Evolutionary conservation across 2,888 invertebrate genomes (phyloP), one percentile per base, ranked within the genome.

Genomic region (Vesta saturnalis): DNA sequence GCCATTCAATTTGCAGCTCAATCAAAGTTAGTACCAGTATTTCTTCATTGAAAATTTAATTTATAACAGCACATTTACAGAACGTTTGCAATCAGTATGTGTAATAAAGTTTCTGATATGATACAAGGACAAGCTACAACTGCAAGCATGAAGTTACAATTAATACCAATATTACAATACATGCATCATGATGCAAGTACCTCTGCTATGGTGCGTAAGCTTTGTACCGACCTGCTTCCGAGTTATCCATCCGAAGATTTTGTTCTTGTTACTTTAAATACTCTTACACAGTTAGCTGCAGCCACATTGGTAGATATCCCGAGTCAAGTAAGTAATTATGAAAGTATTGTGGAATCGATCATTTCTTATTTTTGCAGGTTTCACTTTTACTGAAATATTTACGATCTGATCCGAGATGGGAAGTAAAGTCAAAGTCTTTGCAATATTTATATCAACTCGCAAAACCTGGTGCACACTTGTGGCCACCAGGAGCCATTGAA

Each of bases 71-170:
- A 18, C 16, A 15, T 67, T 69, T 67, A 58, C 82, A 94, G 94
- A 83, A 89, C 94, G n/a, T 98, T 98, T 88, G 96, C 97, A 0
- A 92, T 95, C 18, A 95, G 95, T 67, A 96, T 98, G 92, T 97
- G 96, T 81, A 94, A 94, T 74, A 97, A 97, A 83, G 91, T 99
- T 61, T 94, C 96, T 0, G 94, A 95, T 75, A 97, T 97, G 96
- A 96, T 98, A 74, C 93, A 94, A 80, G 94, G 95, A 46, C 90
- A 96, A 77, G 93, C 95, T 62, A 96, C 97, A 0, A 96, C 97
- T 0, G 93, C 96, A 1, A 94, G 95, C 64, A 92, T 96, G 86
- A 95, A 98, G 82, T 86, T 97, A 19, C 92, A 94, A 77, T 87
- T 98, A 4, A 95, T 98, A 63, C 93, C 96, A 0, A 94, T 97